Evolutionary conservation across 2,888 invertebrate genomes (phyloP), one percentile per base, ranked within the genome.

Genomic region (Eledona agricola): DNA sequence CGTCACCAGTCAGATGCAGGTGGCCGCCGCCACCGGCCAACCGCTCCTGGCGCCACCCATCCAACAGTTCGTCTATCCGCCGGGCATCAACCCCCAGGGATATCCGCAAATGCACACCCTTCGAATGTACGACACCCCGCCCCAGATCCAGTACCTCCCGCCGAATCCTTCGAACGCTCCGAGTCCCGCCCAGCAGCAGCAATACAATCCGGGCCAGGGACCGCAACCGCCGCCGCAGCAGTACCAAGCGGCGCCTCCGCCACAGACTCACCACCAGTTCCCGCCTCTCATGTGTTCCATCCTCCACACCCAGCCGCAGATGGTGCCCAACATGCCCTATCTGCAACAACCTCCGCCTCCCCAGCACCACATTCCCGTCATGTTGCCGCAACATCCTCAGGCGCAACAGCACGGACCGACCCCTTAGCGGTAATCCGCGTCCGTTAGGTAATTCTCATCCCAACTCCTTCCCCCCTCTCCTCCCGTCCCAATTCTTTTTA

Each of bases 1-100:
- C 62, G 78, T 84, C 70, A 79, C 85, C 37, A 84, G 86, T 9
- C 87, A 89, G 69, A 89, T 93, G 83, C 92, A 91, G 71, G 90
- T 91, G 56, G 88, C 88, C 12, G 88, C 83, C 10, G 86, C 86
- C 55, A 90, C 91, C 22, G 93, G 93, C 0, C 93, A 91, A 74
- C 93, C 93, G 2, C 79, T 94, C 51, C 76, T 93, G 65, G 89
- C 93, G 23, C 89, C 87, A 10, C 89, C 91, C 5, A 79, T 92
- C 71, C 88, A 85, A 70, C 87, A 81, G 35, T 74, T 74, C 55
- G 71, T 75, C 17, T 75, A 75, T 37, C 72, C 71, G 37, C 73
- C 74, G 5, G 67, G 69, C 11, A 69, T 66, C 10, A 67, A 74
- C 56, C 70, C 76, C 28, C 71, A 77, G 43, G 74, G 77, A 17